Percentiles rank a stretch among this genome's conserved stretches.
Conservation (phyloP, 2,888 invertebrate genomes). For the Cyrtodaria siliqua region DNA sequence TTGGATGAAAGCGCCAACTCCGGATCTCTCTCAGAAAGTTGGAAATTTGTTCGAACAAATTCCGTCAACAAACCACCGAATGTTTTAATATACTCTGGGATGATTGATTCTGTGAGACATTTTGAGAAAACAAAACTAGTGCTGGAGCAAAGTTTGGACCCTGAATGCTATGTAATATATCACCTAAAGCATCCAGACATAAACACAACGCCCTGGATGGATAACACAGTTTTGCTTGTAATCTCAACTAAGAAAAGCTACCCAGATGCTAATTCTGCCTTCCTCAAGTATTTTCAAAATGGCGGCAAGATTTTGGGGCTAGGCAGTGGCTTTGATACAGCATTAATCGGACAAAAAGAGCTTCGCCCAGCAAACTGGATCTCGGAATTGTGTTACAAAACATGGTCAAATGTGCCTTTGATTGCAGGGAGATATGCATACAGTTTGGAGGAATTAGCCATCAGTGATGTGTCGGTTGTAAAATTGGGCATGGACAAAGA, state of each 20-base stretch:
- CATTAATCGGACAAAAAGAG: slow-evolving; percentile 57
- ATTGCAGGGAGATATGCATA: slow-evolving; percentile 74
- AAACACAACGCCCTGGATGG: slow-evolving; percentile 79
- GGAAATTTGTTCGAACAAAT: slow-evolving; percentile 26
- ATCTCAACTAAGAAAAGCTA: slow-evolving; percentile 77
- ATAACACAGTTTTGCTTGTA: slow-evolving; percentile 80
- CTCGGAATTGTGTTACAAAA: slow-evolving; percentile 65
- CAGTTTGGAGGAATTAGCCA: slow-evolving; percentile 16
- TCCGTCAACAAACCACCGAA: slow-evolving; percentile 82
- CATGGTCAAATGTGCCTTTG: slow-evolving; percentile 68
- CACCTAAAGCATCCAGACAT: slow-evolving; percentile 81
- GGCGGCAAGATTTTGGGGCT: slow-evolving; percentile 76
- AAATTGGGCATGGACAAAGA: slow-evolving; percentile 50
- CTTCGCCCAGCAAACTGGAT: slow-evolving; percentile 59
- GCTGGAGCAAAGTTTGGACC: slow-evolving; percentile 77
- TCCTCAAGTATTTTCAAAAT: slow-evolving; percentile 74
- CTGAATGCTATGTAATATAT: slow-evolving; percentile 81
- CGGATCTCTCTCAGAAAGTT: slow-evolving; percentile 30
- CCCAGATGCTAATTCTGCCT: slow-evolving; percentile 70
- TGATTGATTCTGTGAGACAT: slow-evolving; percentile 77
- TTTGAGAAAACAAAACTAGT: slow-evolving; percentile 75
- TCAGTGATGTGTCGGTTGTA: slow-evolving; percentile 21
- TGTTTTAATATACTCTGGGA: slow-evolving; percentile 83
- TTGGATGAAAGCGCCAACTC: slow-evolving; percentile 29
- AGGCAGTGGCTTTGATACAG: slow-evolving; percentile 70